Percentiles rank a stretch among this genome's conserved stretches.
These are phyloP conservation scores for Galerucella nymphaeae DNA, from an alignment of 2,888 invertebrate species.

Conservation along the genomic window DNA sequence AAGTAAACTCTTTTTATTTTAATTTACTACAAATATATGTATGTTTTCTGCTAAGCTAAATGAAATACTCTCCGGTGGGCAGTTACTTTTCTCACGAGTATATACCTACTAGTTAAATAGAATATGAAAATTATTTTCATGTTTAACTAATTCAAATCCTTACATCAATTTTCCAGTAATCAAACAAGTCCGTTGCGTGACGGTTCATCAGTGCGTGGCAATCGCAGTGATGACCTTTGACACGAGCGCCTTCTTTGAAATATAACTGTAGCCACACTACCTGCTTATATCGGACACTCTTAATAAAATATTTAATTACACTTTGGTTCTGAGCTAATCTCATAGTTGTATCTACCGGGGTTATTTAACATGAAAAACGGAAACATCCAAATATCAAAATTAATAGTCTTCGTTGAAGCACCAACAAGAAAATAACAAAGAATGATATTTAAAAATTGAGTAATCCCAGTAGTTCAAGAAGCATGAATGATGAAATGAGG, in stretches of 20 bases:
- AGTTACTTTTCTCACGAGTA: not conserved
- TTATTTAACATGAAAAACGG: constrained; percentile 11
- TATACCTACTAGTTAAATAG: not conserved
- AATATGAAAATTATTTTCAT: not conserved
- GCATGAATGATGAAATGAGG: too few species aligned
- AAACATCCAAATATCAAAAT: not conserved
- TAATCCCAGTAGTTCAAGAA: too few species aligned
- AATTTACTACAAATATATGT: too few species aligned
- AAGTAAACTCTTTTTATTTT: too few species aligned
- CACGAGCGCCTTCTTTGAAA: constrained; percentile 58
- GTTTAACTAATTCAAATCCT: constrained; percentile 3
- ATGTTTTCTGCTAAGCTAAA: not conserved
- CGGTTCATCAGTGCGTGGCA: constrained; percentile 58
- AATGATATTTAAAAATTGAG: too few species aligned
- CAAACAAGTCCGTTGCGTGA: constrained; percentile 43
- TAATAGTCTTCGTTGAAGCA: too few species aligned
- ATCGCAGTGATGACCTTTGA: constrained; percentile 60
- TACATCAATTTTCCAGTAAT: constrained; percentile 22
- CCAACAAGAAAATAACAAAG: too few species aligned
- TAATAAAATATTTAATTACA: constrained; percentile 56
- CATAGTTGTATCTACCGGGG: not conserved
- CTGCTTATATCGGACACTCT: constrained; percentile 56
- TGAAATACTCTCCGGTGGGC: not conserved
- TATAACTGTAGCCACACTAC: constrained; percentile 62
- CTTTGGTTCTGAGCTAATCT: constrained; percentile 18